Base-by-base conservation (phyloP, 2,113 vertebrate species). In the Oryzias melastigma region DNA sequence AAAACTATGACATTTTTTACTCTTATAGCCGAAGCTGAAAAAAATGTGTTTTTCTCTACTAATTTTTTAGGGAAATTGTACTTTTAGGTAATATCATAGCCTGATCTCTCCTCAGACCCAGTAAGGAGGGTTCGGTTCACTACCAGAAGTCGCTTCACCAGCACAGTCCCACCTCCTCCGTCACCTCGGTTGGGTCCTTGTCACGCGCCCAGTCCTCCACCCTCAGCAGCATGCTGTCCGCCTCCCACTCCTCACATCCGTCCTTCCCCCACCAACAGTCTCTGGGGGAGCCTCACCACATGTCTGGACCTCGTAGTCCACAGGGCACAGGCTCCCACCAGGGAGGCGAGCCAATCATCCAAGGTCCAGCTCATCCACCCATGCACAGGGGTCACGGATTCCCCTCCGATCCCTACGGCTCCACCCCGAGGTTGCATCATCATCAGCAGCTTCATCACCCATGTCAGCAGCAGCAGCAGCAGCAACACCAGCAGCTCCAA, bases 131-230 rank as follows among this genome's bases (percentile, higher is more conserved):
- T 65, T 91, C 91, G 0, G 77, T 91, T 63, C 92, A 93, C 71
- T 88, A 83, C 25, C 91, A 94, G 78, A 92, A 93, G 29, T 84
- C 89, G 12, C 79, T 92, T 60, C 93, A 96, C 78, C 95, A 97
- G 62, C 97, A 99, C 88, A 99, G 97, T 66, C 96, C 96, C 10
- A 96, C 95, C 27, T 98, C 97, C 61, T 99, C 97, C 1, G 90
- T 98, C 74, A 96, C 96, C 0, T 98, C 97, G 0, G 71, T 96
- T 87, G 94, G 94, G 47, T 97, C 95, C 56, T 83, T 98, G 85
- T 93, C 95, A 46, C 93, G 96, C 22, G 88, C 95, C 14, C 96
- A 98, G 85, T 95, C 95, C 67, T 93, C 95, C 0, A 93, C 91
- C 1, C 91, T 96, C 29, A 93, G 92, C 58, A 93, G 91, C 74